Conservation (phyloP, 2,113 vertebrate genomes). For the Hyaena hyaena region DNA sequence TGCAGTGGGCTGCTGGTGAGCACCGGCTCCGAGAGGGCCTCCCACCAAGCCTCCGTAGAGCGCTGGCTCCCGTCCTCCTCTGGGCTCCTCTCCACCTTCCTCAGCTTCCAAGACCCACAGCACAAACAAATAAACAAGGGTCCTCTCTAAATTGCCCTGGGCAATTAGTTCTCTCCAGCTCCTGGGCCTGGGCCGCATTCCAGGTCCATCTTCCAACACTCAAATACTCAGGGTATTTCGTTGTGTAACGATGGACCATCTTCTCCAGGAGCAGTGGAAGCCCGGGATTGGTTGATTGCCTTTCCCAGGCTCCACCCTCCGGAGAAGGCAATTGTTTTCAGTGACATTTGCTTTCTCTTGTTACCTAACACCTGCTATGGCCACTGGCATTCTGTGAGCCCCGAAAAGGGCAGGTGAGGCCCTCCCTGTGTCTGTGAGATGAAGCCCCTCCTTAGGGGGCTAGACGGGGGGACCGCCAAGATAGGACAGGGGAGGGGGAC, state of each 20-base stretch:
- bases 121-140: background rate
- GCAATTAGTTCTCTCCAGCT: background rate
- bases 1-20: background rate
- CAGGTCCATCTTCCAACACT: background rate
- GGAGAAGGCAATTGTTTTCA: background rate
- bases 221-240: background rate
- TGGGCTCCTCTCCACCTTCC: background rate
- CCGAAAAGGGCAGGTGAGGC: background rate
- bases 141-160: background rate
- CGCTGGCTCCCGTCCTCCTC: background rate
- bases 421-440: accelerated
- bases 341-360: background rate
- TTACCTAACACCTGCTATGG: background rate
- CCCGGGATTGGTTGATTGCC: background rate
- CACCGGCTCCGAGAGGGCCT: background rate
- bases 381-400: background rate
- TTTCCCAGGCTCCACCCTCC: background rate
- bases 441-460: too few species aligned
- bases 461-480: background rate
- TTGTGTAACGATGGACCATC: accelerated
- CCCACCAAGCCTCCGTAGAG: accelerated
- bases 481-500: background rate
- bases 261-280: background rate
- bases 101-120: background rate
- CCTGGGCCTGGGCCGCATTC: background rate